phyloP scores from a whole-genome alignment of 2,797 vertebrate species.

The Gambelia wislizenii region DNA sequence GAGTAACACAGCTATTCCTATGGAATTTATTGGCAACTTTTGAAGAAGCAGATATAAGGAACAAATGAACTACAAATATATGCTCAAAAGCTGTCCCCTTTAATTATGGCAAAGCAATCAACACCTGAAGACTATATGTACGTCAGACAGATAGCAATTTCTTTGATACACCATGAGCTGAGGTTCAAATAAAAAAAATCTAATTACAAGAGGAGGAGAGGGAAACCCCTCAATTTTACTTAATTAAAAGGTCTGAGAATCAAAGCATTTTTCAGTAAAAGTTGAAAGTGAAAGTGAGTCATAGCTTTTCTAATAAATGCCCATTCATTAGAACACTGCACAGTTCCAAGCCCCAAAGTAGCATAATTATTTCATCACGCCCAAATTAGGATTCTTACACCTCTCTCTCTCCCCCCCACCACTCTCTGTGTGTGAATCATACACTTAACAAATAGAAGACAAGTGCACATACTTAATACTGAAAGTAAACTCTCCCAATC shows the following conservation, averaged over 20 bases:
- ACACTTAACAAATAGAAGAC: not conserved
- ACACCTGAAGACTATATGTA: not conserved
- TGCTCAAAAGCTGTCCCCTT: not conserved
- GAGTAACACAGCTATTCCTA: not conserved
- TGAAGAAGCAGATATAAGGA: slow-evolving; percentile 2
- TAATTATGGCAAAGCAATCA: slow-evolving; percentile 7
- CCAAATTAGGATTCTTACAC: not conserved
- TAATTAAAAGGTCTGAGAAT: slow-evolving; percentile 23
- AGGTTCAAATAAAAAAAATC: slow-evolving; percentile 10
- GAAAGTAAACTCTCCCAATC: not conserved
- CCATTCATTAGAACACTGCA: slow-evolving; percentile 9
- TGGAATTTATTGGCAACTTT: not conserved
- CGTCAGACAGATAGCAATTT: not conserved
- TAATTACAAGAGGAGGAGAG: not conserved
- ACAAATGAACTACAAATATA: not conserved
- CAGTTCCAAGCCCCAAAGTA: not conserved
- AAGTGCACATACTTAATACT: not conserved
- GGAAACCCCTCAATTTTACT: not conserved
- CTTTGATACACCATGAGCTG: slow-evolving; percentile 2
- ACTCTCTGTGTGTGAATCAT: too few relatives aligned
- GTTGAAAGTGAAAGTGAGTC: not conserved
- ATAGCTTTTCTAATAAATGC: slow-evolving; percentile 19
- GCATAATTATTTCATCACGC: slow-evolving; percentile 4
- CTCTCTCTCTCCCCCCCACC: not conserved
- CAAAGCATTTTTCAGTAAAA: slow-evolving; percentile 5